A percentile compares a stretch with the other conserved stretches of the same genome.
These are phyloP conservation scores for honey bee (Apis mellifera) DNA, from an alignment of 1,140 invertebrate genomes.

Conservation along the genomic window Amel_HAv3.1 CM009932.2:3764001-3764500, in stretches of 20 bases:
- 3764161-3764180: too few species aligned
- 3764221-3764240: too few species aligned
- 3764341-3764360: background rate
- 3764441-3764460: background rate
- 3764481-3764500: background rate
- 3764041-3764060: constrained; percentile 1
- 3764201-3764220: too few species aligned
- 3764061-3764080: background rate
- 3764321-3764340: background rate
- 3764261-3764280: too few species aligned
- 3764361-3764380: constrained; percentile 32
- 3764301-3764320: background rate
- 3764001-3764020: background rate
- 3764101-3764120: background rate
- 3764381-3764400: background rate
- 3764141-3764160: too few species aligned
- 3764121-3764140: too few species aligned
- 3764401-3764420: constrained; percentile 7
- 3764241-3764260: too few species aligned
- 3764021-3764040: background rate
- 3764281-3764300: background rate
- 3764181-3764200: too few species aligned
- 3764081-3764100: background rate
- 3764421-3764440: constrained; percentile 22
- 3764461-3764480: background rate